Percentiles rank a stretch among this genome's conserved stretches.
These are phyloP conservation scores for Stegana nigrithorax DNA, from an alignment of 2,888 invertebrate species.

Conservation along the genomic window DNA sequence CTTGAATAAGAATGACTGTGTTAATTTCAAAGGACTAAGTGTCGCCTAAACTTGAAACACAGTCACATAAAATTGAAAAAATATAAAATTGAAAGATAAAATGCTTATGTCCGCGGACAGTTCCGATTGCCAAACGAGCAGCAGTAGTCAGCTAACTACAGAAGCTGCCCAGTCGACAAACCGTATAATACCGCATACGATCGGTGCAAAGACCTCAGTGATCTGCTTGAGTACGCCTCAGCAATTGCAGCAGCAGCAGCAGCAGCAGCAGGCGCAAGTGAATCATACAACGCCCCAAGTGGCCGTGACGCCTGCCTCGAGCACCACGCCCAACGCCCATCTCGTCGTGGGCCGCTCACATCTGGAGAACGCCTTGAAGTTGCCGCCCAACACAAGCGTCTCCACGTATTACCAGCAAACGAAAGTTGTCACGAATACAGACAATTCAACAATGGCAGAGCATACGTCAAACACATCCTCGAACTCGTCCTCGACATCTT, in stretches of 20 bases:
- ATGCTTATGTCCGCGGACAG: conserved; percentile 70
- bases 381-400: conserved; percentile 66
- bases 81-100: conserved; percentile 40
- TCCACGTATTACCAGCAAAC: conserved; percentile 65
- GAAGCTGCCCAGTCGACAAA: neutral
- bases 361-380: conserved; percentile 64
- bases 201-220: conserved; percentile 59
- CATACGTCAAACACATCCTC: conserved; percentile 25
- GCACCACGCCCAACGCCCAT: conserved; percentile 45
- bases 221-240: conserved; percentile 54
- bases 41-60: neutral
- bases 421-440: conserved; percentile 44
- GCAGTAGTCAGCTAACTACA: conserved; percentile 41
- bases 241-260: neutral
- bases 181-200: conserved; percentile 20
- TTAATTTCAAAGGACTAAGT: conserved; percentile 19
- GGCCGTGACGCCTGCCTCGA: conserved; percentile 38
- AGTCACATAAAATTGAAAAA: neutral
- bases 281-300: conserved; percentile 25
- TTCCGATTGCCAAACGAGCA: conserved; percentile 65
- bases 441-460: conserved; percentile 15
- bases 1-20: no score
- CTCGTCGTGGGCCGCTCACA: conserved; percentile 60
- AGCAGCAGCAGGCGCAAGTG: conserved; percentile 19
- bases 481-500: conserved; percentile 22